Conservation (phyloP, 2,797 vertebrate genomes). For the Tapera naevia region DNA sequence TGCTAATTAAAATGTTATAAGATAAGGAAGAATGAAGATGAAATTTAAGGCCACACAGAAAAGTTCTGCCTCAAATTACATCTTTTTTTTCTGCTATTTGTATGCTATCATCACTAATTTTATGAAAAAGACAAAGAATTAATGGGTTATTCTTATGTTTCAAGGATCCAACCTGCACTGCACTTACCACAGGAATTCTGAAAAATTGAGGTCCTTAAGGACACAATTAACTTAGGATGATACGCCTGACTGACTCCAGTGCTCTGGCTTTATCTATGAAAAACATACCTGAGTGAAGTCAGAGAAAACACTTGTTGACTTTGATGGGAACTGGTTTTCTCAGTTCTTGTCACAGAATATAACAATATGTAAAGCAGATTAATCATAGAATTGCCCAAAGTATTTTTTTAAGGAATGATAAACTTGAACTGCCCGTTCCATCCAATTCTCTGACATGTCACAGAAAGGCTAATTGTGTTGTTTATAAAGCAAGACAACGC, state of each 20-base stretch:
- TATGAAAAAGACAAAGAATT: not conserved
- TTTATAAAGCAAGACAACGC: not conserved
- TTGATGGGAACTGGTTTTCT: not conserved
- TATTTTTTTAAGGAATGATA: not conserved
- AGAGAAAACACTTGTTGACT: not conserved
- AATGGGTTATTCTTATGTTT: not conserved
- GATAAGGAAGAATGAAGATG: not conserved
- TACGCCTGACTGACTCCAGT: not conserved
- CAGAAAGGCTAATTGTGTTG: not conserved
- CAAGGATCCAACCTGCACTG: not conserved
- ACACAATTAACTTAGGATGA: not conserved
- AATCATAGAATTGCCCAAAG: not conserved
- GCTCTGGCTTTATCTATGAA: not conserved
- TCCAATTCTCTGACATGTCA: not conserved
- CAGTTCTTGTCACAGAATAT: fast-evolving
- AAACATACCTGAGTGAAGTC: not conserved
- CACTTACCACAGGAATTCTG: not conserved
- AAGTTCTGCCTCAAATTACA: not conserved
- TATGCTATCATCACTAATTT: not conserved
- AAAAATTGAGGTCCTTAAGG: not conserved
- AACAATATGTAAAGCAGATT: not conserved
- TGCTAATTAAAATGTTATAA: not conserved
- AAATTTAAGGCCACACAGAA: not conserved
- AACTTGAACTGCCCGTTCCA: not conserved
- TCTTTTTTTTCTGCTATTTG: not conserved